These are phyloP conservation scores for rat (Rattus norvegicus) DNA, from an alignment of 2,113 vertebrate genomes.

Conservation along the genomic window DNA sequence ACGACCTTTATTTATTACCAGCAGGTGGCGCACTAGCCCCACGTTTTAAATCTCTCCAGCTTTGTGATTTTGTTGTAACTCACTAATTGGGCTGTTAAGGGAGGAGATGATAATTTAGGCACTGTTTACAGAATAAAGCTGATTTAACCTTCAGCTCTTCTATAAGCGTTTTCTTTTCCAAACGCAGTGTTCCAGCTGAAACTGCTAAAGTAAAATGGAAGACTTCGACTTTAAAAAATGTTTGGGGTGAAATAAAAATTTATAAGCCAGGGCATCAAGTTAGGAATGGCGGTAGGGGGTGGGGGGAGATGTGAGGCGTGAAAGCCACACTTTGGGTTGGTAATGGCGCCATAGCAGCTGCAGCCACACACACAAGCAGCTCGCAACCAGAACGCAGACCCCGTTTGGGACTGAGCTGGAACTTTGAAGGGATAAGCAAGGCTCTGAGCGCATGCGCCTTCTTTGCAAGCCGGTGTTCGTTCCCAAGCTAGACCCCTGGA, in stretches of 20 bases:
- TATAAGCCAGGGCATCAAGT: slow-evolving; percentile 57
- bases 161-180: slow-evolving; percentile 66
- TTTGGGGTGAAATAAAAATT: slow-evolving; percentile 71
- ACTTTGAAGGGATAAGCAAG: not conserved
- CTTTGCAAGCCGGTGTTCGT: slow-evolving; percentile 15
- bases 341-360: not conserved
- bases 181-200: slow-evolving; percentile 52
- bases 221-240: slow-evolving; percentile 62
- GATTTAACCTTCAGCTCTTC: slow-evolving; percentile 56
- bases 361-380: slow-evolving; percentile 4
- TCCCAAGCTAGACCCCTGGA: not conserved
- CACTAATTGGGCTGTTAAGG: slow-evolving; percentile 72
- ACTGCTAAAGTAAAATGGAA: slow-evolving; percentile 43
- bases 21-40: slow-evolving; percentile 82
- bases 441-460: not conserved
- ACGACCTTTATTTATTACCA: slow-evolving; percentile 38
- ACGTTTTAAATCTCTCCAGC: not conserved
- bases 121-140: slow-evolving; percentile 72
- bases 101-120: slow-evolving; percentile 59
- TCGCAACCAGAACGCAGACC: not conserved
- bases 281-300: slow-evolving; percentile 31
- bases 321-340: slow-evolving; percentile 37
- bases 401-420: slow-evolving; percentile 21
- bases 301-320: slow-evolving; percentile 41
- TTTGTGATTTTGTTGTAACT: slow-evolving; percentile 26